Evolutionary conservation across 2,797 vertebrate species (phyloP).

Genomic region (Acanthurus leucopareius): DNA sequence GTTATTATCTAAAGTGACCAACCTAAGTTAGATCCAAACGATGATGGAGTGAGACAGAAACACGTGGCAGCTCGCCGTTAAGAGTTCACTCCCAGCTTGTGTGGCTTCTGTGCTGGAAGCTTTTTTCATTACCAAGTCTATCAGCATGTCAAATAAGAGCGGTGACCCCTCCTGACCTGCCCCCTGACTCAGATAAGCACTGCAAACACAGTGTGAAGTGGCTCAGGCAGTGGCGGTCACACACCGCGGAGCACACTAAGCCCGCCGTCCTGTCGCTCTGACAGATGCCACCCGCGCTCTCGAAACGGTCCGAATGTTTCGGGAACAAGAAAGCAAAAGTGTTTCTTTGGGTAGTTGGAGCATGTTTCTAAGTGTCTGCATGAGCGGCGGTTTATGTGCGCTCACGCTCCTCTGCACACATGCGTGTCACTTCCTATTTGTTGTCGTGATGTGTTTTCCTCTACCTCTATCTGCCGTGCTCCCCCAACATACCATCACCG

Average conservation of each 20-base stretch:
- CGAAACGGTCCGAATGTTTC: constrained; percentile 4
- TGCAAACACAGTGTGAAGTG: constrained; percentile 74
- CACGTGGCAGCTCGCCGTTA: constrained; percentile 12
- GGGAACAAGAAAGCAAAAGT: constrained; percentile 25
- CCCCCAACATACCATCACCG: constrained; percentile 51
- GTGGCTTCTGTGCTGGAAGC: constrained; percentile 47
- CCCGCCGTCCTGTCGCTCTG: constrained; percentile 32
- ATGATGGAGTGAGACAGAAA: constrained; percentile 10
- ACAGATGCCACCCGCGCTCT: constrained; percentile 46
- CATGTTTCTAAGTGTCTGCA: constrained; percentile 12
- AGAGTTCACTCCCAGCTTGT: constrained; percentile 21
- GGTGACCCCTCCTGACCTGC: constrained; percentile 71
- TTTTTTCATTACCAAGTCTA: constrained; percentile 76
- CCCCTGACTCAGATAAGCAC: constrained; percentile 74
- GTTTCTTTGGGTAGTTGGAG: constrained; percentile 29
- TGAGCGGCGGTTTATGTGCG: constrained; percentile 29
- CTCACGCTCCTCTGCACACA: constrained; percentile 37
- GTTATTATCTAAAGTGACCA: constrained; percentile 3
- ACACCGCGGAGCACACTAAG: constrained; percentile 60
- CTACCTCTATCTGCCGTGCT: constrained; percentile 30
- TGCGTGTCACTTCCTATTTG: constrained; percentile 70
- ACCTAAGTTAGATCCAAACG: background rate
- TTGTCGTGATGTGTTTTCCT: constrained; percentile 56
- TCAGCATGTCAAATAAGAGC: constrained; percentile 77
- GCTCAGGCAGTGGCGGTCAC: constrained; percentile 56